These are phyloP conservation scores for Xylocampa areola DNA, from an alignment of 2,888 invertebrate genomes.

Conservation along the genomic window DNA sequence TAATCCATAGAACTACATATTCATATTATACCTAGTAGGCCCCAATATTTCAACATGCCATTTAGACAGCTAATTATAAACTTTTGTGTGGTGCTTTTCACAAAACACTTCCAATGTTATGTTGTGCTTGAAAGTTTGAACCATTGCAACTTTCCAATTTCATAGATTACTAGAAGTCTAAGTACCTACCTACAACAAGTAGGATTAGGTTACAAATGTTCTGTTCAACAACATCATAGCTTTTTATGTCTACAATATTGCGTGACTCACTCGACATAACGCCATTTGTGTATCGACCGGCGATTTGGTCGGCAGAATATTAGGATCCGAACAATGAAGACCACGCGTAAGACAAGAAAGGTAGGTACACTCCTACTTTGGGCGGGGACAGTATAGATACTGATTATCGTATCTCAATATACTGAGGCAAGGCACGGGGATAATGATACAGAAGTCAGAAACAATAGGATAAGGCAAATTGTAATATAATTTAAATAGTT, in stretches of 20 bases:
- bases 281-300: constrained; percentile 54
- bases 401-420: constrained; percentile 2
- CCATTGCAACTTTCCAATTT: constrained; percentile 39
- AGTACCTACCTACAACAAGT: constrained; percentile 22
- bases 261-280: constrained; percentile 52
- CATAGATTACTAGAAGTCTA: constrained; percentile 23
- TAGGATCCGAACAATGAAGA: constrained; percentile 53
- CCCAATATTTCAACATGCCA: constrained; percentile 27
- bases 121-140: constrained; percentile 24
- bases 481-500: constrained; percentile 69
- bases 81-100: constrained; percentile 20
- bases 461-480: constrained; percentile 64
- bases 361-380: constrained; percentile 32
- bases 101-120: constrained; percentile 18
- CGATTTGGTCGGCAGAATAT: constrained; percentile 44
- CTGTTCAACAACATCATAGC: constrained; percentile 33
- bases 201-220: constrained; percentile 36
- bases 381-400: constrained; percentile 32
- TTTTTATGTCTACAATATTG: constrained; percentile 37
- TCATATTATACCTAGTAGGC: constrained; percentile 6
- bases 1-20: constrained; percentile 6
- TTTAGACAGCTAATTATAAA: constrained; percentile 25
- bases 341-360: constrained; percentile 40
- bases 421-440: constrained; percentile 5
- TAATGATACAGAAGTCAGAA: constrained; percentile 31